Evolutionary conservation across 2,797 vertebrate genomes (phyloP).

Genomic region (Oryzias dopingdopingensis): DNA sequence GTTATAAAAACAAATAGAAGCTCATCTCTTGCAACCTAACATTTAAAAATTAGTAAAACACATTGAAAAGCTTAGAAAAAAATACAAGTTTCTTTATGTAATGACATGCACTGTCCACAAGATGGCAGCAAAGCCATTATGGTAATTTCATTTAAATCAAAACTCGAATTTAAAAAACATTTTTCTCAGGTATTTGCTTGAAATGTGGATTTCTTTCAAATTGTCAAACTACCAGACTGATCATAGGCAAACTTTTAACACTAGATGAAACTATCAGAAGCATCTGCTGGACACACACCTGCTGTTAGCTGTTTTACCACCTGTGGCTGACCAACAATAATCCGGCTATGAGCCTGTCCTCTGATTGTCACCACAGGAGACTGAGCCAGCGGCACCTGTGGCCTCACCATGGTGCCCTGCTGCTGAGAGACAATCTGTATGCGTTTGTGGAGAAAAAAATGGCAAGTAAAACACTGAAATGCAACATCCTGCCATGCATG

Average conservation of each 20-base stretch:
- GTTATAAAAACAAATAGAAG: conserved; percentile 4
- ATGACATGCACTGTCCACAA: conserved; percentile 30
- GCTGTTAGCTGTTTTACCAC: conserved; percentile 84
- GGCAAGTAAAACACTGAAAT: background rate
- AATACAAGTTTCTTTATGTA: background rate
- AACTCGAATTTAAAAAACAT: background rate
- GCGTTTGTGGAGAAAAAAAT: conserved; percentile 12
- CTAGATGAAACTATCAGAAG: background rate
- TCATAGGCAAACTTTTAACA: background rate
- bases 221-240: background rate
- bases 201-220: background rate
- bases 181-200: background rate
- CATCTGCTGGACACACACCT: conserved; percentile 25
- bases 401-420: conserved; percentile 81
- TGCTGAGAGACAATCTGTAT: conserved; percentile 77
- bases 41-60: too few species aligned
- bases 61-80: too few species aligned
- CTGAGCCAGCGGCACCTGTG: conserved; percentile 86
- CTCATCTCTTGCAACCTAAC: background rate
- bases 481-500: background rate
- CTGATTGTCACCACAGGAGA: conserved; percentile 85
- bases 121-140: conserved; percentile 34
- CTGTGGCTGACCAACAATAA: conserved; percentile 85
- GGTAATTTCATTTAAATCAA: background rate
- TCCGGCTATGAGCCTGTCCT: conserved; percentile 82